Percentiles rank a stretch among this genome's conserved stretches.
Evolutionary conservation across 23 tunicate species (phyloP).

Genomic region (Corella eumyota): DNA sequence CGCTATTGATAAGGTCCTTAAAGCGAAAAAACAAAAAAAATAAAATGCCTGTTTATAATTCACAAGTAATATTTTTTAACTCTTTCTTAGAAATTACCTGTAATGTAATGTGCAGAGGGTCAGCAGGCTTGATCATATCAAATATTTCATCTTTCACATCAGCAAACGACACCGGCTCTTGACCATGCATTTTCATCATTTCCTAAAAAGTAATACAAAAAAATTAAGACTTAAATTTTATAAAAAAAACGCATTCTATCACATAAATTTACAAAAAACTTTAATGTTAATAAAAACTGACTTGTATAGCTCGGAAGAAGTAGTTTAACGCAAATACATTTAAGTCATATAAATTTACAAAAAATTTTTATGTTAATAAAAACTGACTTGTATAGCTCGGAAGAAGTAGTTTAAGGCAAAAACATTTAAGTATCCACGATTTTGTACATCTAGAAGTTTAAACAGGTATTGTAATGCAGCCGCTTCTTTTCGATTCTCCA

Average conservation of each 20-base stretch:
- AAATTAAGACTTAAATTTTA: too few species aligned
- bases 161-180: slow-evolving; percentile 93
- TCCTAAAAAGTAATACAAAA: too few species aligned
- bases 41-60: too few species aligned
- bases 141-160: slow-evolving; percentile 99
- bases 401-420: slow-evolving; percentile 91
- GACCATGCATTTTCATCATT: slow-evolving; percentile 92
- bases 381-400: slow-evolving; percentile 33
- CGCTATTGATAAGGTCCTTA: slow-evolving; percentile 74
- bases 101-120: slow-evolving; percentile 82
- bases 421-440: slow-evolving; percentile 66
- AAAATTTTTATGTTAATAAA: too few species aligned
- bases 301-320: slow-evolving; percentile 70
- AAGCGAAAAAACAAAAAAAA: not conserved
- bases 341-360: too few species aligned
- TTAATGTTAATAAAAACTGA: not conserved
- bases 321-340: slow-evolving; percentile 83
- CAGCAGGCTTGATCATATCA: slow-evolving; percentile 94
- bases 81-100: too few species aligned
- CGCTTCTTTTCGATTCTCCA: slow-evolving; percentile 96
- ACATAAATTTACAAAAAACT: too few species aligned
- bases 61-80: too few species aligned
- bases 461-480: slow-evolving; percentile 95
- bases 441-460: slow-evolving; percentile 89
- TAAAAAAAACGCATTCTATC: too few species aligned